A percentile compares a stretch with the other conserved stretches of the same genome.
phyloP scores from a whole-genome alignment of 1,140 invertebrate genomes.

The Caenorhabditis tropicalis region DNA sequence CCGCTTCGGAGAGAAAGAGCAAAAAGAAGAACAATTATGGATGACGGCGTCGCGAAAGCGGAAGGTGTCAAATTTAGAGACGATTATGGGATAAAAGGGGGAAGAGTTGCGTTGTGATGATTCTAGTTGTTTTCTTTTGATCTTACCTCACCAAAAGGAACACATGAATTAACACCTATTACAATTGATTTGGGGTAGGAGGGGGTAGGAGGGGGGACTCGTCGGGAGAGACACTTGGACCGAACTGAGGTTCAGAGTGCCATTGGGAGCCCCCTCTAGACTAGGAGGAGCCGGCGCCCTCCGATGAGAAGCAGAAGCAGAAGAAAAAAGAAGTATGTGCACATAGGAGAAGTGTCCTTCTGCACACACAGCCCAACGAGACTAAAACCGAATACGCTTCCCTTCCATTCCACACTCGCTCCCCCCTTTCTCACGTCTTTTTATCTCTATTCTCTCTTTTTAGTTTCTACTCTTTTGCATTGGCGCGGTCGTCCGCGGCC shows the following conservation, averaged over 20 bases:
- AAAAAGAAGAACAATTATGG: not conserved
- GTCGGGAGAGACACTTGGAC: too few relatives aligned
- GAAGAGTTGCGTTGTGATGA: not conserved
- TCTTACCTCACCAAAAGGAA: not conserved
- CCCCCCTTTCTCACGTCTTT: not conserved
- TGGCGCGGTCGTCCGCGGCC: not conserved
- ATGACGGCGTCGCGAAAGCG: not conserved
- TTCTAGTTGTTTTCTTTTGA: not conserved
- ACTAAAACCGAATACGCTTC: conserved; percentile 35
- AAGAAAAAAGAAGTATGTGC: not conserved
- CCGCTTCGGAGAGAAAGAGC: not conserved
- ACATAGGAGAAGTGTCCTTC: conserved; percentile 5
- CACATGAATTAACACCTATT: not conserved
- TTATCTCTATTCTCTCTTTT: not conserved
- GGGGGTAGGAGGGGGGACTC: too few relatives aligned
- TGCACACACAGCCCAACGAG: conserved; percentile 25
- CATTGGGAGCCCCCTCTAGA: too few relatives aligned
- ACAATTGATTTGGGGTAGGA: not conserved
- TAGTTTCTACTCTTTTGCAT: not conserved
- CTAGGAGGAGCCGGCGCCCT: too few relatives aligned
- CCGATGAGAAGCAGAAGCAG: too few relatives aligned
- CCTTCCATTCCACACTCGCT: too few relatives aligned
- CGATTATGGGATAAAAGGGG: conserved; percentile 26
- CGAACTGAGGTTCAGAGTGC: too few relatives aligned
- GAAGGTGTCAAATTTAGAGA: conserved; percentile 20